These are phyloP conservation scores for Pseudomyrmex flavicornis DNA, from an alignment of 1,140 invertebrate genomes.

Conservation along the genomic window DNA sequence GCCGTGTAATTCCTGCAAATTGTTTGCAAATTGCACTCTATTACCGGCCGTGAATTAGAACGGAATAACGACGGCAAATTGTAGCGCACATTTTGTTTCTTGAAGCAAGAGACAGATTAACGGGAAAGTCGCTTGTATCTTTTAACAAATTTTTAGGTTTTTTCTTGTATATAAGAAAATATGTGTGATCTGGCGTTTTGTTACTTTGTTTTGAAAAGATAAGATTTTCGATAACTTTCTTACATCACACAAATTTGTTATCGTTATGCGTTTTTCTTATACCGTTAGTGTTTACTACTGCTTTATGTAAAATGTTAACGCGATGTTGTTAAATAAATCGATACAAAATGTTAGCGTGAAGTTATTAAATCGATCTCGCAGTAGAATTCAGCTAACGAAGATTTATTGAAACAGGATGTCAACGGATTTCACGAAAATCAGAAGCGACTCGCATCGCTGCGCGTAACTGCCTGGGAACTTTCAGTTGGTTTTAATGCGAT, in stretches of 20 bases:
- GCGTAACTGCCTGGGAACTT: slow-evolving; percentile 63
- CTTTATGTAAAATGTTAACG: slow-evolving; percentile 18
- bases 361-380: slow-evolving; percentile 14
- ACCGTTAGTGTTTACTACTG: background rate
- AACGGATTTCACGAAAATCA: slow-evolving; percentile 63
- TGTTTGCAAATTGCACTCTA: slow-evolving; percentile 73
- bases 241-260: background rate
- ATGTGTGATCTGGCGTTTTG: too few relatives aligned
- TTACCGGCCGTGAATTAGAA: slow-evolving; percentile 60
- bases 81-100: slow-evolving; percentile 4
- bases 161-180: too few relatives aligned
- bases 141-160: background rate
- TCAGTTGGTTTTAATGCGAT: slow-evolving; percentile 74
- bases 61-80: slow-evolving; percentile 32
- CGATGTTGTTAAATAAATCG: too few relatives aligned
- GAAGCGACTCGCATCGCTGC: slow-evolving; percentile 22
- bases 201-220: too few relatives aligned
- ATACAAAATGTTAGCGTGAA: background rate
- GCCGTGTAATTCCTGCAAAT: slow-evolving; percentile 71
- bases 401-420: slow-evolving; percentile 44
- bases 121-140: background rate
- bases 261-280: background rate
- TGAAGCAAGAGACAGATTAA: slow-evolving; percentile 18
- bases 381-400: background rate
- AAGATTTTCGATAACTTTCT: background rate